Base-by-base conservation (phyloP, 2,113 vertebrate species). In the Atrichornis clamosus region DNA sequence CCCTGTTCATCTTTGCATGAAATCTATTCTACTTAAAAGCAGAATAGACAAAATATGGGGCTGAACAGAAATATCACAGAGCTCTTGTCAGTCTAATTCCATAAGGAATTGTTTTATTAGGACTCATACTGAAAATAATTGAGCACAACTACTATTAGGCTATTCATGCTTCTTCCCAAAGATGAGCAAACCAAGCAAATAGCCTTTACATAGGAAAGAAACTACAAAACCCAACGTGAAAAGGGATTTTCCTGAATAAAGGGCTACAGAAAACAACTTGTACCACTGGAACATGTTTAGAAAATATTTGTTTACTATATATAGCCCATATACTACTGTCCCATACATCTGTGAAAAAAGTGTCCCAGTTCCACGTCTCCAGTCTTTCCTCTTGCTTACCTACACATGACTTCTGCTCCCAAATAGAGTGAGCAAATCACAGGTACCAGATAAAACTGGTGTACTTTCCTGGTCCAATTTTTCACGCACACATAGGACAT, bases 31-130 rank as follows among this genome's bases (percentile, higher is more conserved):
- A 67, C 81, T 97, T 64, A 11, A 55, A 95, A 96, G 83, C 47
- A 97, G 78, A 91, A 95, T 44, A 97, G 94, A 64, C 52, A 90
- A 95, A 95, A 69, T 47, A n/a, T 27, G 55, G 18, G 89, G 55
- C 68, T 96, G 93, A 91, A 59, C 60, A 95, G 90, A 80, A 37
- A 65, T 35, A 83, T 82, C 82, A 83, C 44, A 56, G 84, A 91
- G 84, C 63, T 83, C 16, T 79, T 84, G 87, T 85, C 90, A 97
- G 59, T 53, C 32, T 93, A 93, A 87, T 65, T 82, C 63, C 52
- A 56, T 28, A 9, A 86, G 81, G 70, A 96, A 95, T 49, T 11
- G 3, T 24, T 86, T 67, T 65, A 30, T 62, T 62, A 77, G 56
- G 63, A 65, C 35, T 84, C 13, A 17, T 17, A 12, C 9, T 87